phyloP scores from a whole-genome alignment of 2,888 invertebrate species.

The Andrena minutula region DNA sequence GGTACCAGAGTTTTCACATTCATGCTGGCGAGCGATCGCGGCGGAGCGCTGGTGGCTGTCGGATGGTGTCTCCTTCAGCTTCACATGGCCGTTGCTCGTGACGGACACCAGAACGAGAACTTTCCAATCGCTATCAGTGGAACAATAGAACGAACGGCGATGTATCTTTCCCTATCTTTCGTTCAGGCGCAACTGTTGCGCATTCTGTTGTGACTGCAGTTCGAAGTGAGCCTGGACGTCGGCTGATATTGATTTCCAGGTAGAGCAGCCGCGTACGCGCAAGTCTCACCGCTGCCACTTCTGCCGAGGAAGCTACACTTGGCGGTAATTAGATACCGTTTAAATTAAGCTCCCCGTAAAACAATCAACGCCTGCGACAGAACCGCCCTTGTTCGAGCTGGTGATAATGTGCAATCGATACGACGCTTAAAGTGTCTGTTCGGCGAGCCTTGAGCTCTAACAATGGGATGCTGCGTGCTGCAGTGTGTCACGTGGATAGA shows the following conservation, averaged over 20 bases:
- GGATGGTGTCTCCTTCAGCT: neutral
- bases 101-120: neutral
- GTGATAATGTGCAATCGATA: conserved; percentile 17
- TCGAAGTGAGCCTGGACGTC: conserved; percentile 72
- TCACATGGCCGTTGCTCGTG: conserved; percentile 8
- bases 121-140: conserved; percentile 28
- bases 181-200: conserved; percentile 79
- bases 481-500: neutral
- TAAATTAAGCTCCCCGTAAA: conserved; percentile 38
- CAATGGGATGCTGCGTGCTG: neutral
- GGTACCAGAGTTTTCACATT: neutral
- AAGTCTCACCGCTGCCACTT: conserved; percentile 65
- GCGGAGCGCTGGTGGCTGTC: neutral
- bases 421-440: neutral
- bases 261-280: conserved; percentile 73
- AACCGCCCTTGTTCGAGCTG: conserved; percentile 3
- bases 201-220: conserved; percentile 71
- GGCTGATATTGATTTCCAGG: conserved; percentile 79
- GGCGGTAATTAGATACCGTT: conserved; percentile 65
- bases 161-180: conserved; percentile 51
- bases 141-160: conserved; percentile 18
- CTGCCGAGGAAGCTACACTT: conserved; percentile 38
- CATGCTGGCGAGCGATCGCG: conserved; percentile 1
- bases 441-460: neutral
- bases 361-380: conserved; percentile 27